These are phyloP conservation scores for Xestia xanthographa DNA, from an alignment of 2,888 invertebrate species.

Conservation along the genomic window DNA sequence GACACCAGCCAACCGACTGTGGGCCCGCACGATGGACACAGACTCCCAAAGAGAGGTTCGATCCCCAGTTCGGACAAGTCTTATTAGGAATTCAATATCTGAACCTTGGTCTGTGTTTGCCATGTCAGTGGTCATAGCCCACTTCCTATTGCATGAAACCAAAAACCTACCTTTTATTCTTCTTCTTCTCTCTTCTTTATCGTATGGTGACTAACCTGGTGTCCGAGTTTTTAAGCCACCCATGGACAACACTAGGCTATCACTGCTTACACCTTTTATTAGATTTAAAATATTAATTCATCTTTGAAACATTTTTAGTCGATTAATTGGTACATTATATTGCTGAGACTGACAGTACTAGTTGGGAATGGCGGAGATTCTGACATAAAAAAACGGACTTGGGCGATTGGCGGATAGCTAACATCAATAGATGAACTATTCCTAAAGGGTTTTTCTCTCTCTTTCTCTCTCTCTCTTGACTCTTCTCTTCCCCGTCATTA, in stretches of 20 bases:
- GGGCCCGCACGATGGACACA: background rate
- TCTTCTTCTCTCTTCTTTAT: no score
- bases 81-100: background rate
- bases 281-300: background rate
- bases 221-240: no score
- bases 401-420: background rate
- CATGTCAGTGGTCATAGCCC: background rate
- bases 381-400: background rate
- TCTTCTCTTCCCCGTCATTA: no score
- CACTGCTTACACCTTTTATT: no score
- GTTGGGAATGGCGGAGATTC: rapidly evolving
- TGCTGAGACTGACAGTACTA: background rate
- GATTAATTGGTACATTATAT: background rate
- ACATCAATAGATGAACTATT: no score
- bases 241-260: no score
- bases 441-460: no score
- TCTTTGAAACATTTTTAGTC: background rate
- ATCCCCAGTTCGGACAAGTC: background rate
- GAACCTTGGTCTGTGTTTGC: background rate
- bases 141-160: background rate
- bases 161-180: background rate
- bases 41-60: no score
- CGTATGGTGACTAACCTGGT: no score
- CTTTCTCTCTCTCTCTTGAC: no score
- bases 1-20: background rate